A percentile compares a stretch with the other conserved stretches of the same genome.
These are phyloP conservation scores for Folsomia candida DNA, from an alignment of 2,888 invertebrate species.

Conservation along the genomic window DNA sequence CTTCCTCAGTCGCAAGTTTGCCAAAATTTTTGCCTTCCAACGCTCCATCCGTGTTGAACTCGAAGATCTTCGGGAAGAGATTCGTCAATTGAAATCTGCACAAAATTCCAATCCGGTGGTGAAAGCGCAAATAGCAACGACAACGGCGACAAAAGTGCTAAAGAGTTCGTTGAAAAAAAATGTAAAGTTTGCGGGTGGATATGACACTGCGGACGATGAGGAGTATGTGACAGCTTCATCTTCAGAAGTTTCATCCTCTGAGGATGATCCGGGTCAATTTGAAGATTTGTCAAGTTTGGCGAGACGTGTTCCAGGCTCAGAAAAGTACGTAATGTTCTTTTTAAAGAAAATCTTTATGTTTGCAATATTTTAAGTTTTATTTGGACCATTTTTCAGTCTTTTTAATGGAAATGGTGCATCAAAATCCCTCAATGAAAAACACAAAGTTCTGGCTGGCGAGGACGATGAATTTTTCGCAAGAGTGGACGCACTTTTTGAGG, in stretches of 20 bases:
- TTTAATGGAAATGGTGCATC: not conserved
- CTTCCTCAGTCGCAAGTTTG: slow-evolving; percentile 36
- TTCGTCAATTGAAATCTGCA: slow-evolving; percentile 26
- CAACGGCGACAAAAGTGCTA: not conserved
- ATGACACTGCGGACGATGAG: slow-evolving; percentile 43
- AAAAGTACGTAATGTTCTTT: slow-evolving; percentile 1
- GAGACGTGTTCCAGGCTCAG: not conserved
- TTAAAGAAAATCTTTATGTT: not conserved
- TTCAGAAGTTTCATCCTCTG: slow-evolving; percentile 28
- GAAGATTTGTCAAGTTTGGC: not conserved
- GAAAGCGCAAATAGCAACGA: not conserved
- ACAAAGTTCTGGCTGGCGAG: not conserved
- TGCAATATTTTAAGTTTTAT: too few species aligned
- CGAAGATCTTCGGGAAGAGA: slow-evolving; percentile 34
- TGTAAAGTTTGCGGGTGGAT: slow-evolving; percentile 30
- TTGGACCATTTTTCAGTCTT: not conserved
- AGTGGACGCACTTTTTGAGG: slow-evolving; percentile 54
- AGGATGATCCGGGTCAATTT: slow-evolving; percentile 19
- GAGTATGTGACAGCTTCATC: slow-evolving; percentile 44
- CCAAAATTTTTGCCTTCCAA: slow-evolving; percentile 40
- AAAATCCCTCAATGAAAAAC: not conserved
- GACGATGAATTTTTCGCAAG: slow-evolving; percentile 34
- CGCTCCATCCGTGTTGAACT: slow-evolving; percentile 28
- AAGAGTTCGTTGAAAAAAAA: slow-evolving; percentile 10
- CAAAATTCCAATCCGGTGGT: not conserved